Percentiles rank a stretch among this genome's conserved stretches.
Evolutionary conservation across 2,113 vertebrate species (phyloP).

Genomic region (Theristicus caerulescens): DNA sequence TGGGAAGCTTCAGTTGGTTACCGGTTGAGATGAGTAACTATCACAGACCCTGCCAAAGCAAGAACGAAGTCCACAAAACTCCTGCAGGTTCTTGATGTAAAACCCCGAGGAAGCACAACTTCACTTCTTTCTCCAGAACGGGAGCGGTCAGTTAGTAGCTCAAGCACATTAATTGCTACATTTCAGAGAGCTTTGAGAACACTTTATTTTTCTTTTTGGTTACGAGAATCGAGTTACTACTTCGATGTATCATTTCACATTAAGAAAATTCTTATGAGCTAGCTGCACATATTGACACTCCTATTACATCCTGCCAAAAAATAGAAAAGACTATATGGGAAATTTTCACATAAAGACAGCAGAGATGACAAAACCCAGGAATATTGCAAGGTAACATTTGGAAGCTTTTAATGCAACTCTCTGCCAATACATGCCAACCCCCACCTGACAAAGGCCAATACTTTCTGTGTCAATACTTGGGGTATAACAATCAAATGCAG

Average conservation of each 20-base stretch:
- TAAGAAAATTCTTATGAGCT: not conserved
- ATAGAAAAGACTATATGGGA: not conserved
- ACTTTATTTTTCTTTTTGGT: not conserved
- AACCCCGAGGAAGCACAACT: not conserved
- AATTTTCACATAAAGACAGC: not conserved
- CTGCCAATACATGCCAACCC: not conserved
- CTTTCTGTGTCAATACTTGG: not conserved
- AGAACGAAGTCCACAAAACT: not conserved
- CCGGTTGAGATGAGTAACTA: not conserved
- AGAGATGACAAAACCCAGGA: not conserved
- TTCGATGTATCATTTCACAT: not conserved
- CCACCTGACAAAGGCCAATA: not conserved
- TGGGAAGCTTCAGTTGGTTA: not conserved
- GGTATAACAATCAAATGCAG: not conserved
- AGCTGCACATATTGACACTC: not conserved
- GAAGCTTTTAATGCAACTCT: not conserved
- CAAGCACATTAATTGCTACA: not conserved
- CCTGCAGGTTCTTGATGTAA: not conserved
- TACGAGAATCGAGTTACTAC: rapidly evolving
- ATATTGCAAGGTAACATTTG: not conserved
- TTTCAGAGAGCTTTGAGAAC: not conserved
- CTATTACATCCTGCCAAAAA: not conserved
- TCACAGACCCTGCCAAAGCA: not conserved
- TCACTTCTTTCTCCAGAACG: not conserved
- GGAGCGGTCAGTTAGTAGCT: not conserved